Conservation (phyloP, 2,113 vertebrate genomes). For the Carettochelys insculpta region DNA sequence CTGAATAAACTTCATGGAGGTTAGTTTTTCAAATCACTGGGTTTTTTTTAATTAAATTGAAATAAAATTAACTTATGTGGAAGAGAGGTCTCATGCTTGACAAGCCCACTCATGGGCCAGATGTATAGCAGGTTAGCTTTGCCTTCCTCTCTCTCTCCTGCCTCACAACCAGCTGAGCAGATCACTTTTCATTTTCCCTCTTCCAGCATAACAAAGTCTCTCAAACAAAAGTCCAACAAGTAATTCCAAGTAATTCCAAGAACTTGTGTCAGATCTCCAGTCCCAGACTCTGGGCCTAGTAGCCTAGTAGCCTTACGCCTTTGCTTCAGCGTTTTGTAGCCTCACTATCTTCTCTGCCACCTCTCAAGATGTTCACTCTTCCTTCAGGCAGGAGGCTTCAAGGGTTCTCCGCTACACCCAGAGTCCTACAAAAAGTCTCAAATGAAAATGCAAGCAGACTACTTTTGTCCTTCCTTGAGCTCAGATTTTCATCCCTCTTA, state of each 20-base stretch:
- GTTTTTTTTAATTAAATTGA: not conserved
- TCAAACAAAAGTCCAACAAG: too few species aligned
- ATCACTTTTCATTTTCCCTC: not conserved
- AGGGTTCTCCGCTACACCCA: too few species aligned
- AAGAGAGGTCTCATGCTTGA: not conserved
- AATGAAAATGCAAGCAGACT: not conserved
- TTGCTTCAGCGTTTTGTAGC: not conserved
- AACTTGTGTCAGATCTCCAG: not conserved
- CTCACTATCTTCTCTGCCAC: not conserved
- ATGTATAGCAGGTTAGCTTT: not conserved
- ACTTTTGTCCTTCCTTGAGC: not conserved
- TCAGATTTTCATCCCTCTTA: not conserved
- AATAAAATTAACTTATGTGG: not conserved
- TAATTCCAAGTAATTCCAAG: too few species aligned
- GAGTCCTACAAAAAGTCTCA: not conserved
- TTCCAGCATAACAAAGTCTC: not conserved
- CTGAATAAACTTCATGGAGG: not conserved
- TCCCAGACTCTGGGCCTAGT: too few species aligned
- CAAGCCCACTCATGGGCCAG: too few species aligned
- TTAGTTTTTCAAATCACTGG: not conserved
- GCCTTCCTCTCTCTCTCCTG: not conserved
- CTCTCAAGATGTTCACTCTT: not conserved
- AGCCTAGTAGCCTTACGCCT: not conserved
- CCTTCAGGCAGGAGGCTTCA: not conserved
- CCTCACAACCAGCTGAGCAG: not conserved